Conservation (phyloP, 1,140 invertebrate species). For the Drosophila sucinea region DNA sequence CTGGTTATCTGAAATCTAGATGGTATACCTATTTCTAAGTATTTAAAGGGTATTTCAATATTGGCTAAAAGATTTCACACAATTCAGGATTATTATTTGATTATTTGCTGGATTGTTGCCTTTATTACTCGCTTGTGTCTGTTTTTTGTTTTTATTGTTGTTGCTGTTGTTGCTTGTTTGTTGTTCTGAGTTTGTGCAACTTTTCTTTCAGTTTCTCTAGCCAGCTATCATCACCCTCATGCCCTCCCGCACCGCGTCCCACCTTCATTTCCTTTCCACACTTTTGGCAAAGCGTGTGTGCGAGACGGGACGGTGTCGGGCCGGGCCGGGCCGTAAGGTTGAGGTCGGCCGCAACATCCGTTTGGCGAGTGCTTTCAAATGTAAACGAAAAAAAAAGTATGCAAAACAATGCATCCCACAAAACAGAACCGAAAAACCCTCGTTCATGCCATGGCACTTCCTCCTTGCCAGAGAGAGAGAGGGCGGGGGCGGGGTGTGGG, state of each 20-base stretch:
- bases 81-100: conserved; percentile 2
- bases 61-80: background rate
- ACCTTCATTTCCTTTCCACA: background rate
- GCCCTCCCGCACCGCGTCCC: background rate
- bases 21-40: background rate
- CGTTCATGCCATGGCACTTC: conserved; percentile 20
- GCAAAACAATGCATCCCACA: conserved; percentile 68
- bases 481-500: background rate
- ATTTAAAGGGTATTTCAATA: background rate
- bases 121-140: conserved; percentile 3
- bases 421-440: conserved; percentile 16
- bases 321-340: conserved; percentile 56
- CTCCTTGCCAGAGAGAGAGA: conserved; percentile 16
- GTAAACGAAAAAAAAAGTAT: conserved; percentile 71
- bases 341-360: conserved; percentile 76
- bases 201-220: conserved; percentile 6
- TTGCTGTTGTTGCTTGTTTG: background rate
- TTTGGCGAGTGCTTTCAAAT: conserved; percentile 77
- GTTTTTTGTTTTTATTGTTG: background rate
- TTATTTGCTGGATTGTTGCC: conserved; percentile 5
- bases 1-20: background rate
- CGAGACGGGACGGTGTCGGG: background rate
- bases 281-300: conserved; percentile 4
- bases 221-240: background rate
- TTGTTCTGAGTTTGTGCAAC: conserved; percentile 11